phyloP scores from a whole-genome alignment of 2,797 vertebrate species.

The Tokudaia tokunoshimensis region DNA sequence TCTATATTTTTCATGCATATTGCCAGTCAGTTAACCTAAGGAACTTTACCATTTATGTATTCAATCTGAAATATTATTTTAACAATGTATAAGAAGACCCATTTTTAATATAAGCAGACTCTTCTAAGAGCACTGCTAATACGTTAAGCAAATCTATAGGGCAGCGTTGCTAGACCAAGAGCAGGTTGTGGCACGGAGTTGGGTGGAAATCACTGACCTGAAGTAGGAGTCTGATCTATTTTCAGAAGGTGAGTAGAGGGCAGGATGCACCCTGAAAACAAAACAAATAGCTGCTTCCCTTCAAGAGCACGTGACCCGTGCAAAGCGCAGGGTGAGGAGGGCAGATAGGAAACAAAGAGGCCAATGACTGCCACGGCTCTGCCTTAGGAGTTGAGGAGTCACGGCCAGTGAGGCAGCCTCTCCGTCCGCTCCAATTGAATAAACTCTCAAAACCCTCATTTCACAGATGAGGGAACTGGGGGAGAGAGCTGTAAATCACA shows the following conservation, averaged over 20 bases:
- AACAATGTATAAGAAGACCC: not conserved
- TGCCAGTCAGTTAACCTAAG: conserved; percentile 1
- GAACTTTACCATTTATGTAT: not conserved
- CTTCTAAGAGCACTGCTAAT: not conserved
- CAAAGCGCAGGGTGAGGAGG: not conserved
- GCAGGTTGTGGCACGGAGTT: not conserved
- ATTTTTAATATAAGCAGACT: not conserved
- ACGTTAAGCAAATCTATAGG: not conserved
- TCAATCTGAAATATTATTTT: not conserved
- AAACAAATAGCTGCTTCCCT: not conserved
- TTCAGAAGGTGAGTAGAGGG: conserved; percentile 46
- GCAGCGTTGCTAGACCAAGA: conserved; percentile 40
- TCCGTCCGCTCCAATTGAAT: accelerated
- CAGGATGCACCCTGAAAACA: conserved; percentile 20
- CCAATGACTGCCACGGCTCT: not conserved
- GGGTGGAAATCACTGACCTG: conserved; percentile 24
- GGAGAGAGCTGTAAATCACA: not conserved
- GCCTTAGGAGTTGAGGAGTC: not conserved
- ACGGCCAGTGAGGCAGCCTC: not conserved
- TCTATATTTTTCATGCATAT: not conserved
- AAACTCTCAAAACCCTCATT: not conserved
- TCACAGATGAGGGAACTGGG: conserved; percentile 13
- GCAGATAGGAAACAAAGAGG: not conserved
- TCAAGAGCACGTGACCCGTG: not conserved
- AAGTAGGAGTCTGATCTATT: conserved; percentile 37